phyloP scores from a whole-genome alignment of 2,797 vertebrate genomes.

The Streptopelia turtur region DNA sequence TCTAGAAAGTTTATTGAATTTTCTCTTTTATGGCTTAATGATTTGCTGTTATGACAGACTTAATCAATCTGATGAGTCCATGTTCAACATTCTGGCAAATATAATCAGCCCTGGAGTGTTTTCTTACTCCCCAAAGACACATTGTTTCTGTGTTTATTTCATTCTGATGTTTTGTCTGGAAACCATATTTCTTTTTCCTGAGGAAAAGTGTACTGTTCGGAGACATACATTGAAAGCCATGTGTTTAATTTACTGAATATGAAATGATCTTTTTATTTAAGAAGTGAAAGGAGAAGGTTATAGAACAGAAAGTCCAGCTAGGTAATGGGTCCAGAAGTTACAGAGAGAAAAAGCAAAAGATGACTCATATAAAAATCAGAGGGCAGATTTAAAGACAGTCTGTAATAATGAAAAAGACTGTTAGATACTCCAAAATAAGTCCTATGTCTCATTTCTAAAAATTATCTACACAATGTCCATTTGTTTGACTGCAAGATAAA shows the following conservation, averaged over 20 bases:
- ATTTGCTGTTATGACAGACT: constrained; percentile 47
- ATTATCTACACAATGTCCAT: neutral
- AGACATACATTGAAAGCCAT: neutral
- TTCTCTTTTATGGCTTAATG: constrained; percentile 11
- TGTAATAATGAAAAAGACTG: neutral
- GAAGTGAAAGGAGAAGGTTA: neutral
- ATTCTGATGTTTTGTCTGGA: constrained; percentile 36
- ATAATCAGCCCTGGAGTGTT: constrained; percentile 7
- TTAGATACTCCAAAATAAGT: neutral
- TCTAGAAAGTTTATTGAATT: constrained; percentile 41
- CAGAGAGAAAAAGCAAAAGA: neutral
- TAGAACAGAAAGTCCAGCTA: neutral
- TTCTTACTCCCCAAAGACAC: constrained; percentile 14
- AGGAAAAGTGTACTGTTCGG: neutral
- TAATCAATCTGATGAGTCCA: constrained; percentile 49
- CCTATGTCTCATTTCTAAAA: neutral
- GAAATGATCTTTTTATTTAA: constrained; percentile 12
- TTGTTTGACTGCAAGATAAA: neutral
- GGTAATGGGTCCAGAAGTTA: neutral
- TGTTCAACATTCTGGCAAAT: constrained; percentile 51
- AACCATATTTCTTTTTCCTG: neutral
- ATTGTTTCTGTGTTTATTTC: constrained; percentile 45
- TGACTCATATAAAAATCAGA: neutral
- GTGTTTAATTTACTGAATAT: neutral
- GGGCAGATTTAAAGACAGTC: neutral